Evolutionary conservation across 2,113 vertebrate species (phyloP), one percentile per base, ranked within the genome.

Genomic region (Syngnathus scovelli): DNA sequence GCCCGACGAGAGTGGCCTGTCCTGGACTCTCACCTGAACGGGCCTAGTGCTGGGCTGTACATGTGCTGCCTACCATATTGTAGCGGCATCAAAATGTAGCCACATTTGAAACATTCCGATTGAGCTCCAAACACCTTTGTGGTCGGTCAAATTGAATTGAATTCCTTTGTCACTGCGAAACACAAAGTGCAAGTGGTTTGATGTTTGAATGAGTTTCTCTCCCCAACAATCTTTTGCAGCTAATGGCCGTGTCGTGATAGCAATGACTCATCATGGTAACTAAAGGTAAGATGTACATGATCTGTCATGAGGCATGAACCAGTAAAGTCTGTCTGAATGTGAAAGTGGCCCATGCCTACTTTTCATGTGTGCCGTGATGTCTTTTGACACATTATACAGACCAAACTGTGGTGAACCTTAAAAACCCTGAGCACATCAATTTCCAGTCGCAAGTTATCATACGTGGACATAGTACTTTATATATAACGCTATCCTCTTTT

Each of bases 31-130:
- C 63, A 5, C 62, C 66, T 71, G 84, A 70, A 0, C 69, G 10
- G 86, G 74, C 89, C 87, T 92, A 90, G 91, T 90, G 38, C 49
- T 74, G 67, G 85, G 83, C 79, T 23, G 13, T 58, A 91, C 90
- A 68, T 0, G 6, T 8, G 9, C 19, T 10, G n/a, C 4, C 6
- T 10, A 16, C 4, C 6, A 3, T 52, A 13, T 6, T 13, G 33
- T 1, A n/a, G 27, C 27, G 27, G 27, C 27, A 27, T 27, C 27
- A 27, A 0, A 4, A 66, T 38, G 6, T 51, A 16, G 13, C 36
- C 12, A 1, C 55, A 6, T 36, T 2, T 16, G 33, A 36, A 16
- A 15, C 15, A 16, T 6, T 6, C 13, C 21, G 13, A 16, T 27
- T 58, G 49, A 7, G 2, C 1, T 2, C 48, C 48, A 19, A 51